Percentiles rank a stretch among this genome's conserved stretches.
Conservation (phyloP, 2,113 vertebrate species). For the Bombycilla garrulus region DNA sequence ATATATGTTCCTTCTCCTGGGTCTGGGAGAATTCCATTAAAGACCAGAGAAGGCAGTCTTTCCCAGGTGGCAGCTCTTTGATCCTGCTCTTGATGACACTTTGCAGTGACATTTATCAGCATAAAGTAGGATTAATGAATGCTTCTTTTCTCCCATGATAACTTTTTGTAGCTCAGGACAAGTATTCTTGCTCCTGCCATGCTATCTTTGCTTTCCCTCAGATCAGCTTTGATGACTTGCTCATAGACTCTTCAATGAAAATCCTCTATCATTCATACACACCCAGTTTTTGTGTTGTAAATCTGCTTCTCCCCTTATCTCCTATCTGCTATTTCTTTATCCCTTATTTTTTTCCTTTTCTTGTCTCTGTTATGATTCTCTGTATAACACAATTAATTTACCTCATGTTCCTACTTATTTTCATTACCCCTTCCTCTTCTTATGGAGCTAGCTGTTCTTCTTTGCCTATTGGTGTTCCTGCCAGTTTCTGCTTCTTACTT, state of each 20-base stretch:
- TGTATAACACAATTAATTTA: background rate
- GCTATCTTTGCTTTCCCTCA: background rate
- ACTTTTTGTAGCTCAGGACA: background rate
- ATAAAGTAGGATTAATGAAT: background rate
- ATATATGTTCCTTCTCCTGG: background rate
- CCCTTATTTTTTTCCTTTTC: background rate
- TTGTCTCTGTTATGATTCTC: background rate
- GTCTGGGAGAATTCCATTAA: background rate
- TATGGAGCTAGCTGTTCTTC: background rate
- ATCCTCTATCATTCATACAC: background rate
- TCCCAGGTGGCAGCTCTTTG: background rate
- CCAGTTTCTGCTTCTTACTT: background rate
- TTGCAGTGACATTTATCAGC: background rate
- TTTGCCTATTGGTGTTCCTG: background rate
- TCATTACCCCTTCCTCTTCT: background rate
- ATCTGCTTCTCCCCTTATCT: background rate
- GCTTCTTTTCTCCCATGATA: background rate
- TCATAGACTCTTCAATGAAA: background rate
- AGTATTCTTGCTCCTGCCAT: background rate
- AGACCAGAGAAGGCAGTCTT: background rate
- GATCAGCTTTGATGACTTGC: background rate
- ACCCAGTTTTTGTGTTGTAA: background rate
- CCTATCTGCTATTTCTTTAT: background rate
- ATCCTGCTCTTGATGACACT: background rate
- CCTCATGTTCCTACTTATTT: background rate